Base-by-base conservation (phyloP, 53 echinoderm and acorn worm genomes). In the Henricia sp. region DNA sequence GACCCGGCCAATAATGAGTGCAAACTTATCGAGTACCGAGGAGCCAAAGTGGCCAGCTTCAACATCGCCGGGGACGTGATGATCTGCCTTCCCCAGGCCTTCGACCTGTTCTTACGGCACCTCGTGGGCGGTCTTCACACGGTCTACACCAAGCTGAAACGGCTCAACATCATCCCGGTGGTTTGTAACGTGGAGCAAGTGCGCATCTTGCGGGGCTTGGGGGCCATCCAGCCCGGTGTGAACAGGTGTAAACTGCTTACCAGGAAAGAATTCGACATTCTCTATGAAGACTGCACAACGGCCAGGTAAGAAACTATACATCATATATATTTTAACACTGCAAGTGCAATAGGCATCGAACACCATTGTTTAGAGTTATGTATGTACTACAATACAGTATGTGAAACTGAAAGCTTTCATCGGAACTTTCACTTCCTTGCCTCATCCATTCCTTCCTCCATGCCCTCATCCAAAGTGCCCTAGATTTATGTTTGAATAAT, bases 161-260 rank as follows among this genome's bases (percentile, higher is more conserved):
- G 96, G 59, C 69, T 96, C 64, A 94, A 93, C 72, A 94, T 96
- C 35, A 96, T 94, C 10, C 96, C 96, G 0, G 92, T 96, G 66
- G 96, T 96, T 33, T 96, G 96, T 44, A 96, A 96, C 88, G 96
- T 96, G 48, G 96, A 96, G 83, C 96, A 96, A 71, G 96, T 96
- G 11, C 90, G 96, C 52, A 94, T 96, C 88, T 87, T 96, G 84
- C 92, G 97, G 77, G 94, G 97, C 50, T 82, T 97, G 28, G 97
- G 97, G 39, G 97, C 97, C 46, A 97, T 97, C 52, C 97, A 97
- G 37, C 97, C 97, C 29, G 97, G 97, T 37, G 97, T 97, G 27
- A 97, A 97, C 82, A 90, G 97, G 37, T 97, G 97, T 64, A 97
- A 97, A 77, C 83, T 97, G 41, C 87, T 97, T 50, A 97, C 97